Base-by-base conservation (phyloP, 2,113 vertebrate species). In the Hippocampus barbouri region DNA sequence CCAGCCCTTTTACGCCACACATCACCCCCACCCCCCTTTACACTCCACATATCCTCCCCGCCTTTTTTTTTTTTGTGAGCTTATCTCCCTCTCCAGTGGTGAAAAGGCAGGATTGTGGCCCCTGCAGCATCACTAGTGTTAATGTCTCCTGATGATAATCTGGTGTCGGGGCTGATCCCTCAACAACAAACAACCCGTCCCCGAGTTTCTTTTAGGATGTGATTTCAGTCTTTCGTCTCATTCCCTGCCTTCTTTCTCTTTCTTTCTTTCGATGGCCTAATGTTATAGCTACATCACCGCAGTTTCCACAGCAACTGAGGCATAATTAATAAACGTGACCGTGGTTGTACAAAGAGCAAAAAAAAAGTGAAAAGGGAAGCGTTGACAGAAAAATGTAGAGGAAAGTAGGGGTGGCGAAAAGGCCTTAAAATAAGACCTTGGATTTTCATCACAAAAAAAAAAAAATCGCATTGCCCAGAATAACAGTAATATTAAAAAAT, bases 281-380 rank as follows among this genome's bases (percentile, higher is more conserved):
- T 78, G 81, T 83, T 87, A 82, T 76, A 85, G 80, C 80, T 88
- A 59, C 27, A 27, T 59, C 25, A 59, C n/a, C 88, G 87, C 82
- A 77, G 91, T 93, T 93, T 90, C 92, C 90, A 91, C 87, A 89
- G 91, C 92, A 91, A 92, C 91, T 92, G 91, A 91, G 90, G 87
- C 87, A 90, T 92, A 92, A 93, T 93, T 92, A 93, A 92, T 93
- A 92, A 90, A 85, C 83, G 87, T 89, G 83, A 87, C 85, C 20
- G 43, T 87, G 87, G 10, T 34, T 81, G 82, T 82, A 77, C 86
- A 83, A 73, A 77, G 23, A 78, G 83, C 62, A 34, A 87, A 83
- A 88, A 86, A 23, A 20, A 85, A 84, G 81, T 86, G 83, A 87
- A 87, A 87, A 82, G 57, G 45, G 77, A 85, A 75, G 82, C 73